Conservation (phyloP, 2,888 invertebrate species). For the Dolichopus griseipennis region DNA sequence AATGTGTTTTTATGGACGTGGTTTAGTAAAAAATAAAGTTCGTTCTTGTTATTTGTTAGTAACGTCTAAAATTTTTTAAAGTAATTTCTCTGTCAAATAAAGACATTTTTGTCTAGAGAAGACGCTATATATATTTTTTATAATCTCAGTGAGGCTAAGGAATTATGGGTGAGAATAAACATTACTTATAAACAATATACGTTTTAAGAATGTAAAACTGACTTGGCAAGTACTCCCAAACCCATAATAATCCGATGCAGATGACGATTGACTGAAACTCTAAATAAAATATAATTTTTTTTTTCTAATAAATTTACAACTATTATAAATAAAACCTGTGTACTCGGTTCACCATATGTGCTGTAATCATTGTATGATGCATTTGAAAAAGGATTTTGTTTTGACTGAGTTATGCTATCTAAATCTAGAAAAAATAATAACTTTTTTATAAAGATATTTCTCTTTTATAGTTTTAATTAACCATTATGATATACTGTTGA, state of each 20-base stretch:
- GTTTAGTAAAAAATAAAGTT: too few species aligned
- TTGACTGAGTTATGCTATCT: conserved; percentile 1
- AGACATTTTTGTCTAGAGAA: too few species aligned
- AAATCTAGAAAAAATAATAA: neutral
- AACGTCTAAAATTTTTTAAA: too few species aligned
- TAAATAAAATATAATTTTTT: conserved; percentile 15
- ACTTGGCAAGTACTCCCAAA: conserved; percentile 67
- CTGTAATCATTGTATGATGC: conserved; percentile 25
- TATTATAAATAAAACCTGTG: conserved; percentile 38
- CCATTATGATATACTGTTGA: conserved; percentile 1
- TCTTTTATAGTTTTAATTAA: neutral
- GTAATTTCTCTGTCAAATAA: too few species aligned
- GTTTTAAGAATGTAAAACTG: conserved; percentile 18
- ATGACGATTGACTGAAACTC: conserved; percentile 25
- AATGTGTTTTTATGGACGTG: too few species aligned
- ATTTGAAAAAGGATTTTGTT: conserved; percentile 23
- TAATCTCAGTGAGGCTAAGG: too few species aligned
- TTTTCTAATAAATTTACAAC: too few species aligned
- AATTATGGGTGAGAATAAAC: too few species aligned
- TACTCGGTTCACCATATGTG: conserved; percentile 41
- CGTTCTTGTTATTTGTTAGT: too few species aligned
- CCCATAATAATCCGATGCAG: conserved; percentile 44
- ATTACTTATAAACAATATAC: too few species aligned
- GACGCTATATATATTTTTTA: too few species aligned
- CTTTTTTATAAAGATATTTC: too few species aligned